Evolutionary conservation across 2,113 vertebrate genomes (phyloP), one percentile per base, ranked within the genome.

Genomic region (Rhineura floridana): DNA sequence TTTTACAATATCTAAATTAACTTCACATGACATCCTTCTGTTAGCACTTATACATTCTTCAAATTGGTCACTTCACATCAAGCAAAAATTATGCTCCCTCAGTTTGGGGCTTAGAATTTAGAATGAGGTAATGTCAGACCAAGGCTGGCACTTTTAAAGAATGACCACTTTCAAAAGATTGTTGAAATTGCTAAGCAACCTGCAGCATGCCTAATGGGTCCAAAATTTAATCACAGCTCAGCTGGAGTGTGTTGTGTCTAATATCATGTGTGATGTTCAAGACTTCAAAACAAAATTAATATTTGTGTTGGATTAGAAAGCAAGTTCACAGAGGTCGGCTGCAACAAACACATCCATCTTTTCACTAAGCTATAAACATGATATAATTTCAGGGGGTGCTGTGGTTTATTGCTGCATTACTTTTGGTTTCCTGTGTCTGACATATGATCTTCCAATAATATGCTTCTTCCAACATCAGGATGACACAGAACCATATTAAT

Each of bases 391-490:
- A 88, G 83, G 87, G 33, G 28, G 79, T 94, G 87, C 87, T 8
- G 30, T 91, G 88, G 91, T 87, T 94, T 91, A 59, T 84, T 50
- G 30, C 70, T 87, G 87, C 28, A 90, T 94, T 93, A 82, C 76
- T 85, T 80, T 91, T 83, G 84, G 90, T 95, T 96, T 95, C 90
- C 91, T 94, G 70, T 92, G 91, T 95, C 94, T 94, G 89, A 90
- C 87, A 83, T n/a, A 85, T 12, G 30, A 79, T 90, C 84, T 88
- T 75, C 87, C 81, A 78, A 0, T 75, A 81, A 48, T 77, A 87
- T 72, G 59, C 36, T 89, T 78, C n/a, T 90, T 73, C 65, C 33
- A 62, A 21, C 25, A 50, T 33, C 46, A 72, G 85, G 89, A 79
- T 76, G 9, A 4, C 91, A 62, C 78, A 81, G 72, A 70, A 67